Conservation (phyloP, 2,797 vertebrate species). For the Erpetoichthys calabaricus region DNA sequence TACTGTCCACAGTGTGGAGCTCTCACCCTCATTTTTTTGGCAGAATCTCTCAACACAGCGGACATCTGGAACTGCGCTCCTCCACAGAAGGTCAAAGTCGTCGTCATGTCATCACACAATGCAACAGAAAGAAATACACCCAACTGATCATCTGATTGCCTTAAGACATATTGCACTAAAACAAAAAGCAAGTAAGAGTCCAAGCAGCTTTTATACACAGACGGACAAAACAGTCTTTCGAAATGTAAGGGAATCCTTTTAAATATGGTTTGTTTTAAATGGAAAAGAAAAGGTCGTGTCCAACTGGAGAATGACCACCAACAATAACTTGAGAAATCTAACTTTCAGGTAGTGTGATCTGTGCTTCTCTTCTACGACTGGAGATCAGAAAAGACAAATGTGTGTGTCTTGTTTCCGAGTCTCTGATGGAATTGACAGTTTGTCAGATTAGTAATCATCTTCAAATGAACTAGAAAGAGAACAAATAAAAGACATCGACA, state of each 20-base stretch:
- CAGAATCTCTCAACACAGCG: no score
- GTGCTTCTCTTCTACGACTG: slow-evolving; percentile 43
- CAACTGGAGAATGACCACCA: slow-evolving; percentile 21
- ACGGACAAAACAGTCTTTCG: slow-evolving; percentile 32
- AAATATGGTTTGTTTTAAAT: slow-evolving; percentile 36
- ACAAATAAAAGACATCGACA: no score
- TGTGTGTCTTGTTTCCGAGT: slow-evolving; percentile 79
- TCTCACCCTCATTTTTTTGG: no score
- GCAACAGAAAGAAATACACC: slow-evolving; percentile 1
- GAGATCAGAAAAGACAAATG: slow-evolving; percentile 75
- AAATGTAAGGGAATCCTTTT: slow-evolving; percentile 22
- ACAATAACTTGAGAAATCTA: slow-evolving; percentile 8
- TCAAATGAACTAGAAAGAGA: slow-evolving; percentile 76
- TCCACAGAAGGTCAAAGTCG: no score
- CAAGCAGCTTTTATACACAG: slow-evolving; percentile 42
- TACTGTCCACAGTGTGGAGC: background rate
- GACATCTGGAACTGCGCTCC: no score
- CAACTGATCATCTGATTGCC: slow-evolving; percentile 19
- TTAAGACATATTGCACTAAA: slow-evolving; percentile 44
- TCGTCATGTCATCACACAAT: no score
- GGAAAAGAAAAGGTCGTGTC: slow-evolving; percentile 38
- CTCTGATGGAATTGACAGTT: slow-evolving; percentile 67
- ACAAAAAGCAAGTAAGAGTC: slow-evolving; percentile 33
- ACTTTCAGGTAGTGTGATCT: background rate
- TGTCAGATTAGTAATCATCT: slow-evolving; percentile 85